phyloP scores from a whole-genome alignment of 2,888 invertebrate species.

The Podotricha telesiphe region DNA sequence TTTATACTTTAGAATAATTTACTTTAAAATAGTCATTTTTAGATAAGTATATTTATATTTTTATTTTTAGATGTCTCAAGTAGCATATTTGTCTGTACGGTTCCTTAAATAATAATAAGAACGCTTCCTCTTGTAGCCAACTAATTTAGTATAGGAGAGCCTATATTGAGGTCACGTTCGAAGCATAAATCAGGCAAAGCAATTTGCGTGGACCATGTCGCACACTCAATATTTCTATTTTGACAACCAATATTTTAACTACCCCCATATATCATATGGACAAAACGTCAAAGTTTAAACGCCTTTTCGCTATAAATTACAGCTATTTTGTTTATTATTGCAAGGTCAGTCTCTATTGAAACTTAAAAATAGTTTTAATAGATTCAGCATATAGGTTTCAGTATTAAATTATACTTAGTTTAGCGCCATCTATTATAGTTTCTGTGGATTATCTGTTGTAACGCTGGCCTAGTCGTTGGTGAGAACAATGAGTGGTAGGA shows the following conservation, averaged over 20 bases:
- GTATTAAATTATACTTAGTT: too few relatives aligned
- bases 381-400: too few relatives aligned
- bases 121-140: not conserved
- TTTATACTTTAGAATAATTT: too few relatives aligned
- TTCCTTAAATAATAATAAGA: not conserved
- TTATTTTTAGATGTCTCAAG: too few relatives aligned
- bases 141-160: slow-evolving; percentile 26
- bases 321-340: slow-evolving; percentile 5
- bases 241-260: slow-evolving; percentile 41
- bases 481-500: too few relatives aligned
- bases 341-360: not conserved
- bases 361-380: not conserved
- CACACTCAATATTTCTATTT: slow-evolving; percentile 43
- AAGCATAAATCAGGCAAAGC: slow-evolving; percentile 44
- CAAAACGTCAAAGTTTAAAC: slow-evolving; percentile 33
- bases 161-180: slow-evolving; percentile 37
- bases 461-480: too few relatives aligned
- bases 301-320: slow-evolving; percentile 25
- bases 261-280: slow-evolving; percentile 32
- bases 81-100: too few relatives aligned
- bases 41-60: too few relatives aligned
- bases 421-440: too few relatives aligned
- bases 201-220: slow-evolving; percentile 42
- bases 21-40: too few relatives aligned
- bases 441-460: too few relatives aligned